Conservation (phyloP, 2,888 invertebrate species). For the Ophonus ardosiacus region DNA sequence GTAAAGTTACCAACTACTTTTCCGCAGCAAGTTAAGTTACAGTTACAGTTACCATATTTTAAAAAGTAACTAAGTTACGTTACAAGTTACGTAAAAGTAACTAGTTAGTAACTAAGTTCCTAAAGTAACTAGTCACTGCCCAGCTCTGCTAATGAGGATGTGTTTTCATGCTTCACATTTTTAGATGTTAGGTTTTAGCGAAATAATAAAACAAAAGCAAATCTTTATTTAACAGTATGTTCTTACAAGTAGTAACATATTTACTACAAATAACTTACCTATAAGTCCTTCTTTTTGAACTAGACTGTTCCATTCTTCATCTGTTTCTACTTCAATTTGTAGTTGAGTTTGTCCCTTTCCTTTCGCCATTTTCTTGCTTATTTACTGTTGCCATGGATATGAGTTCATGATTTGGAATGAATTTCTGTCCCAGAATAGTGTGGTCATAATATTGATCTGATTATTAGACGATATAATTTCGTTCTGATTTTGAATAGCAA, state of each 20-base stretch:
- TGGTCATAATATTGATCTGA: not conserved
- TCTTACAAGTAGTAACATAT: not conserved
- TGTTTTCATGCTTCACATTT: no score
- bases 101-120: no score
- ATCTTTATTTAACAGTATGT: not conserved
- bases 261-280: slow-evolving; percentile 76
- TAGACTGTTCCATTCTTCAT: slow-evolving; percentile 92
- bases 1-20: no score
- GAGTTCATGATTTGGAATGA: slow-evolving; percentile 29
- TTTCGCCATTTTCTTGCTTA: slow-evolving; percentile 80
- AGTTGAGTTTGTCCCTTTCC: slow-evolving; percentile 87
- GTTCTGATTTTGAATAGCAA: slow-evolving; percentile 28
- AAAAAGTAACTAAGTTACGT: no score
- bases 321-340: slow-evolving; percentile 87
- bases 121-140: no score
- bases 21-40: no score
- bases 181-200: no score
- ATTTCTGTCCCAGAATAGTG: slow-evolving; percentile 55
- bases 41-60: no score
- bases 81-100: no score
- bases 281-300: slow-evolving; percentile 86
- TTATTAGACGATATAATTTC: slow-evolving; percentile 66
- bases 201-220: not conserved
- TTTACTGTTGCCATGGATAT: slow-evolving; percentile 60
- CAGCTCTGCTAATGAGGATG: no score